These are phyloP conservation scores for Asobara japonica DNA, from an alignment of 1,140 invertebrate species.

Conservation along the genomic window DNA sequence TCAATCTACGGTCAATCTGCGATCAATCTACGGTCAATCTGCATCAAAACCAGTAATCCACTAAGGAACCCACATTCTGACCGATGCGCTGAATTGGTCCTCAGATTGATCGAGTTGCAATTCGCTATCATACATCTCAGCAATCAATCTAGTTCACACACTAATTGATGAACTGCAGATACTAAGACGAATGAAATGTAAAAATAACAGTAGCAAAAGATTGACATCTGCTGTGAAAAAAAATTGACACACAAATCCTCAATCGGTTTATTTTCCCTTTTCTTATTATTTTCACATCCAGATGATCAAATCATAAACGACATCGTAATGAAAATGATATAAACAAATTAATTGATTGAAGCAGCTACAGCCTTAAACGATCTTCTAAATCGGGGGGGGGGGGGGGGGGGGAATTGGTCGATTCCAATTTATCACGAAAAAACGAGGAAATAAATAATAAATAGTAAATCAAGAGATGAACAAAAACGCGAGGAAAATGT, in stretches of 20 bases:
- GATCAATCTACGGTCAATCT: too few relatives aligned
- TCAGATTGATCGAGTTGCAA: too few relatives aligned
- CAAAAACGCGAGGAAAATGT: conserved; percentile 41
- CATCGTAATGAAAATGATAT: conserved; percentile 41
- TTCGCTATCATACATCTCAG: too few relatives aligned
- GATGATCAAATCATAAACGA: conserved; percentile 25
- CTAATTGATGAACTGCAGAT: not conserved
- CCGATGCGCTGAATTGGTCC: too few relatives aligned
- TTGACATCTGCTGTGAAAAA: not conserved
- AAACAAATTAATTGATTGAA: conserved; percentile 34
- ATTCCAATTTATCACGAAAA: conserved; percentile 49
- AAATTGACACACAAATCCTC: conserved; percentile 24
- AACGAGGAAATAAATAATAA: not conserved
- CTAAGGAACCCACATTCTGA: too few relatives aligned
- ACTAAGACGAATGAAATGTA: not conserved
- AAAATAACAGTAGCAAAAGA: not conserved
- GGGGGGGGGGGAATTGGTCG: too few relatives aligned
- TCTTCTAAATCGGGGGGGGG: not conserved
- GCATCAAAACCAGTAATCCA: too few relatives aligned
- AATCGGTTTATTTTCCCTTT: conserved; percentile 43
- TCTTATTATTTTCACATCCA: conserved; percentile 43
- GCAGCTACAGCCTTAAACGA: conserved; percentile 41
- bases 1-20: too few relatives aligned
- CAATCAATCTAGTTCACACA: too few relatives aligned
- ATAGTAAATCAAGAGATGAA: not conserved